These are phyloP conservation scores for Bombus waltoni DNA, from an alignment of 1,140 invertebrate genomes.

Conservation along the genomic window DNA sequence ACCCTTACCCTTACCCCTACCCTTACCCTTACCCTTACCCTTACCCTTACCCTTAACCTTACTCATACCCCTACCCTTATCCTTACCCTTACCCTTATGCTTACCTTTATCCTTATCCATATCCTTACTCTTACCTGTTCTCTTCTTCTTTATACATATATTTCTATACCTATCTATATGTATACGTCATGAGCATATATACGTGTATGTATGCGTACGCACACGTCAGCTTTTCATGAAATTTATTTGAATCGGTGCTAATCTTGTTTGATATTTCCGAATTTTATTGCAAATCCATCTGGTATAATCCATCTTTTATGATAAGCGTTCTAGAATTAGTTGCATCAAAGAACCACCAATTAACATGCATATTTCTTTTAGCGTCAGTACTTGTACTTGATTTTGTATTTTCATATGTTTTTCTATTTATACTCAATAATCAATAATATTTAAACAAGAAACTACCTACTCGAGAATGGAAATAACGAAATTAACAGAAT, in stretches of 20 bases:
- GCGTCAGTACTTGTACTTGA: not conserved
- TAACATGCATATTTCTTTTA: not conserved
- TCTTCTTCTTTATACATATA: not conserved
- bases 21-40: too few relatives aligned
- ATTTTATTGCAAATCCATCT: not conserved
- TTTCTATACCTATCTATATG: not conserved
- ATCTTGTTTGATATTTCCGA: slow-evolving; percentile 39
- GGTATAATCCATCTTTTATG: not conserved
- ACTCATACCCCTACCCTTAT: too few relatives aligned
- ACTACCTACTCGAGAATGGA: not conserved
- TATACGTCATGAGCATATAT: not conserved
- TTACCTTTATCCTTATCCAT: too few relatives aligned
- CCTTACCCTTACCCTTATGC: too few relatives aligned
- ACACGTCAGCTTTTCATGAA: slow-evolving; percentile 22
- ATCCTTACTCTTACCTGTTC: slow-evolving; percentile 3
- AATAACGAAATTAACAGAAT: not conserved
- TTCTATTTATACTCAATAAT: not conserved
- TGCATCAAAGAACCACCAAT: not conserved
- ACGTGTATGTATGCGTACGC: not conserved
- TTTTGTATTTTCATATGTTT: not conserved
- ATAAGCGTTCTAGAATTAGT: not conserved
- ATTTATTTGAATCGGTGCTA: slow-evolving; percentile 19
- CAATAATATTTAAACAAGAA: not conserved
- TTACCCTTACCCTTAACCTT: too few relatives aligned
- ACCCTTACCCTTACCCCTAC: too few relatives aligned